Percentiles rank a stretch among this genome's conserved stretches.
Evolutionary conservation across 2,113 vertebrate genomes (phyloP).

Genomic region (Corythornis madagascariensis): DNA sequence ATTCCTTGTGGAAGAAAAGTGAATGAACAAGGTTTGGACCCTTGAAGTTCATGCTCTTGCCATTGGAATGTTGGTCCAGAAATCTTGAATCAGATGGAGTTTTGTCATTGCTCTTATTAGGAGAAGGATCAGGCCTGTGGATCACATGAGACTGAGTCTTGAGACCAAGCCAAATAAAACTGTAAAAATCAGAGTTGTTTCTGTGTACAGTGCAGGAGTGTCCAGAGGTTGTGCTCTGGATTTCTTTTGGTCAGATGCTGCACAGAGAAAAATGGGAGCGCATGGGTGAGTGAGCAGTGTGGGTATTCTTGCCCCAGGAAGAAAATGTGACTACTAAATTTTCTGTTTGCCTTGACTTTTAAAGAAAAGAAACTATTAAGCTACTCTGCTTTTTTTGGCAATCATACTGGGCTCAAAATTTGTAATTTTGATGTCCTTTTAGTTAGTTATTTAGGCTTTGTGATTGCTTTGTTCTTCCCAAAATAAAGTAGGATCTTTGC

Average conservation of each 20-base stretch:
- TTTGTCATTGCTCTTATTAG: constrained; percentile 76
- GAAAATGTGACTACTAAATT: constrained; percentile 1
- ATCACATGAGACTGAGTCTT: constrained; percentile 2
- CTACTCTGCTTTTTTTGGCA: neutral
- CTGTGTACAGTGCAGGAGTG: neutral
- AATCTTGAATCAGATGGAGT: constrained; percentile 71
- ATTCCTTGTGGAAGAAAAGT: constrained; percentile 19
- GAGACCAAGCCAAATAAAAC: constrained; percentile 29
- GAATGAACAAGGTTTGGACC: constrained; percentile 48
- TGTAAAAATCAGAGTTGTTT: neutral
- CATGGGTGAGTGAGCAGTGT: neutral
- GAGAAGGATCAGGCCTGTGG: constrained; percentile 32
- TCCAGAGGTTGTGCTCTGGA: neutral
- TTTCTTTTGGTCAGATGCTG: neutral
- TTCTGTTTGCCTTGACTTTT: neutral
- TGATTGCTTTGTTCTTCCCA: neutral
- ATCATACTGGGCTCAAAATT: neutral
- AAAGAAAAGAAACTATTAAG: neutral
- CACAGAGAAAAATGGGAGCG: neutral
- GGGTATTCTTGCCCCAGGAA: neutral
- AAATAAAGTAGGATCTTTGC: neutral
- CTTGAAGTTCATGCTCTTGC: constrained; percentile 70
- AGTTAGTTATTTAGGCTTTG: neutral
- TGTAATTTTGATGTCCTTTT: neutral
- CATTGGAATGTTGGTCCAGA: neutral